A percentile compares a stretch with the other conserved stretches of the same genome.
Evolutionary conservation across 1,140 invertebrate species (phyloP).

Genomic region (Meteorus sp.): DNA sequence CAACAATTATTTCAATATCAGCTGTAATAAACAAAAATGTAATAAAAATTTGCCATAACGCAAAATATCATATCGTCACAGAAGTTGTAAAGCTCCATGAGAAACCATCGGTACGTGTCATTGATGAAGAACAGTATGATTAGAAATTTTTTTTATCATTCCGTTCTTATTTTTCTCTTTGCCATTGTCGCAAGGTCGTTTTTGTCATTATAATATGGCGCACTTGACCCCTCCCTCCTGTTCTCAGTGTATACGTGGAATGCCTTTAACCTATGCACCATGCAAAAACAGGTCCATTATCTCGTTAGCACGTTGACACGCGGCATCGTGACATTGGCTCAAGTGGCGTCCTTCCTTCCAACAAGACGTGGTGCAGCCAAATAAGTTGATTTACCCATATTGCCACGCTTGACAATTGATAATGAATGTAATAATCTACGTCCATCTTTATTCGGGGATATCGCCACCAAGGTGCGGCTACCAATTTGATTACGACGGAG

Average conservation of each 20-base stretch:
- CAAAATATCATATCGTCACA: too few species aligned
- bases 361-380: constrained; percentile 22
- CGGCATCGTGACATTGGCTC: constrained; percentile 28
- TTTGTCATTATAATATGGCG: constrained; percentile 1
- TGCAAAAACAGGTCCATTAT: constrained; percentile 33
- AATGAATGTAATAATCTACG: background rate
- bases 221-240: constrained; percentile 11
- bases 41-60: too few species aligned
- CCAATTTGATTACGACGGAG: constrained; percentile 1
- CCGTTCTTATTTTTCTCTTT: background rate
- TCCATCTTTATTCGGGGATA: constrained; percentile 27
- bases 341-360: constrained; percentile 24
- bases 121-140: background rate
- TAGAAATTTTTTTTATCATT: background rate
- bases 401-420: constrained; percentile 13
- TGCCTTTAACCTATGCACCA: constrained; percentile 15
- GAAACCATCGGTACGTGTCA: background rate
- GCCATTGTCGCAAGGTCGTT: constrained; percentile 2
- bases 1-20: too few species aligned
- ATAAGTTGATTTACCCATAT: constrained; percentile 14
- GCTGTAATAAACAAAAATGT: too few species aligned
- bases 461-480: constrained; percentile 24
- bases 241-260: constrained; percentile 9
- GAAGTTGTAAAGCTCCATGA: too few species aligned
- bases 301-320: constrained; percentile 31